phyloP scores from a whole-genome alignment of 2,888 invertebrate genomes.

The Synanthedon tipuliformis region DNA sequence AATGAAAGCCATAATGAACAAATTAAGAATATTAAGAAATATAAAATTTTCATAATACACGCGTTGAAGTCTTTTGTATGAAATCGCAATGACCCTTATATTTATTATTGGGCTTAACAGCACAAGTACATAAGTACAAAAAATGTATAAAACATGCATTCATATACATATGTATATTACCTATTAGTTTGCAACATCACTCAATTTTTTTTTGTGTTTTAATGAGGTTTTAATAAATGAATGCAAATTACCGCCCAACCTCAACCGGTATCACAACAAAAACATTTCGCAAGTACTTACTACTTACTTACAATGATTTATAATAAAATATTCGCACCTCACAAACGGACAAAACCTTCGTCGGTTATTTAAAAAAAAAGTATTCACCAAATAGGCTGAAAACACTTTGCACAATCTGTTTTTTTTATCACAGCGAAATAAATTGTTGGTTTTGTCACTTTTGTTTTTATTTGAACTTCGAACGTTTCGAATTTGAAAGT shows the following conservation, averaged over 20 bases:
- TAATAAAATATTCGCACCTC: constrained; percentile 26
- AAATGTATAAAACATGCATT: neutral
- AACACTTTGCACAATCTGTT: neutral
- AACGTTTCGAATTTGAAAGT: constrained; percentile 14
- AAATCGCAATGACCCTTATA: neutral
- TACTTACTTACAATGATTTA: constrained; percentile 27
- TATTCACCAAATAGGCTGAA: neutral
- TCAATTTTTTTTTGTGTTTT: neutral
- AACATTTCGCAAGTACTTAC: constrained; percentile 35
- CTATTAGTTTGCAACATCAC: neutral
- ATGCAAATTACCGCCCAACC: neutral
- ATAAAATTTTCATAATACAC: neutral
- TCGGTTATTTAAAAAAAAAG: neutral
- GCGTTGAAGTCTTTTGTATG: constrained; percentile 37
- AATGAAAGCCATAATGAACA: too few relatives aligned
- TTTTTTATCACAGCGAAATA: neutral
- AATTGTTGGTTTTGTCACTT: neutral
- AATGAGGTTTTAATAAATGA: neutral
- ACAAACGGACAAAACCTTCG: constrained; percentile 12
- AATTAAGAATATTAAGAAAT: too few relatives aligned
- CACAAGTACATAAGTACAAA: neutral
- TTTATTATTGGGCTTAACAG: neutral
- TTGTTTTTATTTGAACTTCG: constrained; percentile 3
- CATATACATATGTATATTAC: neutral
- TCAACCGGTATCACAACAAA: constrained; percentile 14